Conservation (phyloP, 2,797 vertebrate species). For the Rhincodon typus region DNA sequence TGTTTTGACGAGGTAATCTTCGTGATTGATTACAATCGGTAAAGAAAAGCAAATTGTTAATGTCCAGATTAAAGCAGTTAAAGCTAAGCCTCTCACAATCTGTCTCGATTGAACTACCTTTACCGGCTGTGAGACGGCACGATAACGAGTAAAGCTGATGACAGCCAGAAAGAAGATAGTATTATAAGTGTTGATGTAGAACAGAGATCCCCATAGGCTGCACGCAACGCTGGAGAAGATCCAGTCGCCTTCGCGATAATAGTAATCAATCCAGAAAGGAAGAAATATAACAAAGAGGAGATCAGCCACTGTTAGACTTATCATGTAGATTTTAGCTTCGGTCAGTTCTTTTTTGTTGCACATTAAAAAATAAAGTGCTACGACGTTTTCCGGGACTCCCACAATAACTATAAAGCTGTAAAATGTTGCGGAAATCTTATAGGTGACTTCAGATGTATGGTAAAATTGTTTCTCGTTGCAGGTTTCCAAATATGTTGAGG, state of each 20-base stretch:
- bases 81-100: background rate
- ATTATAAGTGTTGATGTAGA: slow-evolving; percentile 18
- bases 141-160: slow-evolving; percentile 18
- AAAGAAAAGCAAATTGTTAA: background rate
- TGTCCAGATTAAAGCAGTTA: background rate
- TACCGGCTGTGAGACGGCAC: background rate
- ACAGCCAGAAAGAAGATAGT: background rate
- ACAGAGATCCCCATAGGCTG: background rate
- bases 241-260: background rate
- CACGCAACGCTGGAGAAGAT: background rate
- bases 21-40: background rate
- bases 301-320: background rate
- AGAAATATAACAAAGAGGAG: background rate
- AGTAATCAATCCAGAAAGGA: slow-evolving; percentile 22
- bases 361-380: background rate
- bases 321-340: slow-evolving; percentile 30
- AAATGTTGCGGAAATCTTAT: background rate
- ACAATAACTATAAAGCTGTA: background rate
- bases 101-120: background rate
- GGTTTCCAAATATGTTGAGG: background rate
- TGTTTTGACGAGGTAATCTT: background rate
- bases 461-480: background rate
- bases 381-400: background rate
- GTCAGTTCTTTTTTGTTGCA: background rate
- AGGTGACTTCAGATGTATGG: background rate